phyloP scores from a whole-genome alignment of 2,888 invertebrate species.

The Ellobium chinense region DNA sequence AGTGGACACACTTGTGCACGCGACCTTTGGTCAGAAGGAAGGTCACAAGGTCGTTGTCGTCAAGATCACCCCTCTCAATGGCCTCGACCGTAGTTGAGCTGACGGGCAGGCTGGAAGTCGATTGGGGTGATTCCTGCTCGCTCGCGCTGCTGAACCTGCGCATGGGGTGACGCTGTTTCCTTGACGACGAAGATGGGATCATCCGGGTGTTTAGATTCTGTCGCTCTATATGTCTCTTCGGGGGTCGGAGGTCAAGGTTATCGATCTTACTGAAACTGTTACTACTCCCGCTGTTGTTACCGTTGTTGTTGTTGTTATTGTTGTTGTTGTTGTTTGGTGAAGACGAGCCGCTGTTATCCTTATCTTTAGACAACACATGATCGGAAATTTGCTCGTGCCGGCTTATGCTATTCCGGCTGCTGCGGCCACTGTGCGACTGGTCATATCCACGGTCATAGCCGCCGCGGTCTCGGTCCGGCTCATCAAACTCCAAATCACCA shows the following conservation, averaged over 20 bases:
- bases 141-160: constrained; percentile 58
- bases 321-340: not conserved
- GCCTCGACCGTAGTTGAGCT: constrained; percentile 42
- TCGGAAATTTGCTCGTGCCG: constrained; percentile 21
- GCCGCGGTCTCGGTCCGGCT: constrained; percentile 34
- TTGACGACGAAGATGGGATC: constrained; percentile 65
- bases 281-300: not conserved
- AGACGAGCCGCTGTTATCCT: constrained; percentile 9
- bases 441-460: constrained; percentile 11
- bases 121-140: constrained; percentile 61
- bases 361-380: not conserved
- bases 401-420: constrained; percentile 17
- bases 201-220: constrained; percentile 68
- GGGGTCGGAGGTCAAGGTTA: constrained; percentile 41
- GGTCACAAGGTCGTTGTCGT: constrained; percentile 65
- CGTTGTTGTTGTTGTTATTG: constrained; percentile 43
- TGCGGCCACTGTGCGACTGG: constrained; percentile 2
- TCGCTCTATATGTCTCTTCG: constrained; percentile 60
- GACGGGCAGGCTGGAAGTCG: constrained; percentile 48
- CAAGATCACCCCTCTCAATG: constrained; percentile 51
- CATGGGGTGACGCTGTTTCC: constrained; percentile 74
- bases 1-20: constrained; percentile 73
- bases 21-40: constrained; percentile 69
- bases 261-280: constrained; percentile 38
- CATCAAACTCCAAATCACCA: constrained; percentile 58